A percentile compares a stretch with the other conserved stretches of the same genome.
These are phyloP conservation scores for Phaenicophaeus curvirostris DNA, from an alignment of 2,797 vertebrate genomes.

Conservation along the genomic window DNA sequence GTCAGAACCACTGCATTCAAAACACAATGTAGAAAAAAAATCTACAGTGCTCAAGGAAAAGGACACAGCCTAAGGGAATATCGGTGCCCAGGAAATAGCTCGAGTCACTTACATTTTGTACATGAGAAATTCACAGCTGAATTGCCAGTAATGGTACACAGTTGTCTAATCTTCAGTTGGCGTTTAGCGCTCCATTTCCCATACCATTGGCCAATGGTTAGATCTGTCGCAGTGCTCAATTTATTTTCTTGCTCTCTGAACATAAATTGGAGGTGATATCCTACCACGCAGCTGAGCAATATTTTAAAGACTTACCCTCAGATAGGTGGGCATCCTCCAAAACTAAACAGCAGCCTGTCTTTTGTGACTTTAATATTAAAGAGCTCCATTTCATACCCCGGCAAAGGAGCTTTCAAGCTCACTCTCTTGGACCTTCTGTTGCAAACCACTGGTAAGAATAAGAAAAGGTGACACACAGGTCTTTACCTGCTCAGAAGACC, in stretches of 20 bases:
- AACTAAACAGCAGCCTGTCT: not conserved
- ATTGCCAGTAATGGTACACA: not conserved
- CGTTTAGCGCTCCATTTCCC: not conserved
- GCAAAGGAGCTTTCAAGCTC: not conserved
- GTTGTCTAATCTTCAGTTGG: not conserved
- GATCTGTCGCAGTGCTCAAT: not conserved
- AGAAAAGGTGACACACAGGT: not conserved
- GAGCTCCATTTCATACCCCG: not conserved
- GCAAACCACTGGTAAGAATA: not conserved
- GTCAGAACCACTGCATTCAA: not conserved
- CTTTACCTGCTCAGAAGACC: conserved; percentile 48
- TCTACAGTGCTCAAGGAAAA: not conserved
- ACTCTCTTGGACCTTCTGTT: not conserved
- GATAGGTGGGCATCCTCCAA: not conserved
- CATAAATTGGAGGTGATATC: not conserved
- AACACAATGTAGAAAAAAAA: not conserved
- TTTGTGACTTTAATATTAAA: not conserved
- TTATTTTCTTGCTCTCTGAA: not conserved
- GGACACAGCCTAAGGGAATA: not conserved
- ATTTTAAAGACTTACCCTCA: not conserved
- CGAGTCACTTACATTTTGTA: rapidly evolving
- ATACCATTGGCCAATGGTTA: not conserved
- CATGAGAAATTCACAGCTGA: not conserved
- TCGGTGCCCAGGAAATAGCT: not conserved
- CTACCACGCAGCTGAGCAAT: not conserved